Conservation (phyloP, 2,113 vertebrate genomes). For the Onychorhynchus coronatus region DNA sequence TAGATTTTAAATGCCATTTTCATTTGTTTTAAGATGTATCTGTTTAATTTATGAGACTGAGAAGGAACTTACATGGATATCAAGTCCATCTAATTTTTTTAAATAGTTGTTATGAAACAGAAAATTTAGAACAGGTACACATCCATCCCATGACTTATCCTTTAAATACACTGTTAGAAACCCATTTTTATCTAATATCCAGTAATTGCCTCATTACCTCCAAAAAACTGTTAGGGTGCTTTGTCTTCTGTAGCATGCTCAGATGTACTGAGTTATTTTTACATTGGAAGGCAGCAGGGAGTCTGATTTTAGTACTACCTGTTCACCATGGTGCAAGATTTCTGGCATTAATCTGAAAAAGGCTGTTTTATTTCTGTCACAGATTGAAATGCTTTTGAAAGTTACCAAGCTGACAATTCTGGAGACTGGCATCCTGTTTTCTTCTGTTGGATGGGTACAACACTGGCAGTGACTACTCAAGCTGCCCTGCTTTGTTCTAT, state of each 20-base stretch:
- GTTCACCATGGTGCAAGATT: not conserved
- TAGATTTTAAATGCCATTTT: not conserved
- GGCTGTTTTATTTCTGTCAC: not conserved
- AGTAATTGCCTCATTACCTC: not conserved
- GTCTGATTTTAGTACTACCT: conserved; percentile 7
- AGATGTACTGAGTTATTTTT: conserved; percentile 13
- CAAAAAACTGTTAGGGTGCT: not conserved
- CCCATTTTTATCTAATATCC: not conserved
- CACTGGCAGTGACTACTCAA: not conserved
- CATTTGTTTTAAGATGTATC: not conserved
- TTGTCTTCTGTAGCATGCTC: not conserved
- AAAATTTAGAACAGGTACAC: not conserved
- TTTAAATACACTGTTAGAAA: not conserved
- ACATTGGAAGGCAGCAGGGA: not conserved
- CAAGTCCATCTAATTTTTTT: not conserved
- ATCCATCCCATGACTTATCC: not conserved
- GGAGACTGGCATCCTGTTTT: not conserved
- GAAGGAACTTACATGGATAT: not conserved
- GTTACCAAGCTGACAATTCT: not conserved
- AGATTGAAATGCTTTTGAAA: not conserved
- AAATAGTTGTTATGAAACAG: not conserved
- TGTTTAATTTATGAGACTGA: not conserved
- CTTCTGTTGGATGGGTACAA: not conserved
- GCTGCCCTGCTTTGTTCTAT: not conserved
- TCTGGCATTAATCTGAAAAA: not conserved